phyloP scores from a whole-genome alignment of 2,888 invertebrate species.

The Saturnia pavonia region DNA sequence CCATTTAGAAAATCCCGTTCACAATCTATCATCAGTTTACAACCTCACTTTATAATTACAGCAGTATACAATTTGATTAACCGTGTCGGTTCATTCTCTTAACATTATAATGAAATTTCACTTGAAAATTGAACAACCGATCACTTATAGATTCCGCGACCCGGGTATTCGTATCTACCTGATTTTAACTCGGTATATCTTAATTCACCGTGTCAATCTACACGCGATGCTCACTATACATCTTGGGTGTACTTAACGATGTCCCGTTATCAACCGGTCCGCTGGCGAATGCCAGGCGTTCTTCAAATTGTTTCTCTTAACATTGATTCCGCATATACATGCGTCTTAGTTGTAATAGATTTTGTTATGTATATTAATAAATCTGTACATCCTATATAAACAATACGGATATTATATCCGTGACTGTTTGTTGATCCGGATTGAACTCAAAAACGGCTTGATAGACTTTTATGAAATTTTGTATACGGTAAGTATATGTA shows the following conservation, averaged over 20 bases:
- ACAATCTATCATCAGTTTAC: neutral
- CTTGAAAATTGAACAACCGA: neutral
- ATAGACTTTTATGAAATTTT: too few relatives aligned
- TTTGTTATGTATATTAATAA: neutral
- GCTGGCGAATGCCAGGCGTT: slow-evolving; percentile 31
- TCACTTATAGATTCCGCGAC: neutral
- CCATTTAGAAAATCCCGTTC: neutral
- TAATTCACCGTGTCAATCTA: slow-evolving; percentile 11
- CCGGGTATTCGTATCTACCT: neutral
- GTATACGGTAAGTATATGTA: too few relatives aligned
- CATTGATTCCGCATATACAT: slow-evolving; percentile 12
- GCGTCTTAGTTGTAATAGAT: neutral
- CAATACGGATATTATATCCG: too few relatives aligned
- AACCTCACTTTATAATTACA: neutral
- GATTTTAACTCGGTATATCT: slow-evolving; percentile 1
- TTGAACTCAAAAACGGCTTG: too few relatives aligned
- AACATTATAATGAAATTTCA: neutral
- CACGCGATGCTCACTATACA: slow-evolving; percentile 4
- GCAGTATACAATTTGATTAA: neutral
- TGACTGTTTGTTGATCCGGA: too few relatives aligned
- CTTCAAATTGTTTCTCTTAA: slow-evolving; percentile 16
- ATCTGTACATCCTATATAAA: too few relatives aligned
- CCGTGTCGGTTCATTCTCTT: neutral
- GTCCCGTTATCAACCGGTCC: slow-evolving; percentile 32
- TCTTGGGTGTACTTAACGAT: slow-evolving; percentile 1